These are phyloP conservation scores for Oegoconia quadripuncta DNA, from an alignment of 2,888 invertebrate species.

Conservation along the genomic window DNA sequence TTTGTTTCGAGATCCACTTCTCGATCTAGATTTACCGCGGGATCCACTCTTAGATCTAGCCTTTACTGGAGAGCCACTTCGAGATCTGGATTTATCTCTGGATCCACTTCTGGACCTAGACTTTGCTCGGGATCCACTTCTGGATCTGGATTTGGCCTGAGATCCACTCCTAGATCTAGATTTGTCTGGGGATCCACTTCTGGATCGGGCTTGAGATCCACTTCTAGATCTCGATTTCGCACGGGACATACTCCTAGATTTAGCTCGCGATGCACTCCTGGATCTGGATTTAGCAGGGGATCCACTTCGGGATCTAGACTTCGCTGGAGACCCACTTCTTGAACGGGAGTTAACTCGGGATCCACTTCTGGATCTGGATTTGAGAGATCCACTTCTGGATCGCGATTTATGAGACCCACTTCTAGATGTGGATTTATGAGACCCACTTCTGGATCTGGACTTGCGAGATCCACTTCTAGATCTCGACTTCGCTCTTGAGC, in stretches of 20 bases:
- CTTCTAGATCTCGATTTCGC: conserved; percentile 24
- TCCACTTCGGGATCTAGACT: conserved; percentile 24
- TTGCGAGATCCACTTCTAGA: conserved; percentile 15
- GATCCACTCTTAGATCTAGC: conserved; percentile 19
- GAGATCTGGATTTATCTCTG: conserved; percentile 8
- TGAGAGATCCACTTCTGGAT: no score
- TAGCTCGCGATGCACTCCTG: conserved; percentile 26
- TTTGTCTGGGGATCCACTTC: conserved; percentile 21
- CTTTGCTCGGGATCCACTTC: conserved; percentile 4
- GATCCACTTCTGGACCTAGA: conserved; percentile 7
- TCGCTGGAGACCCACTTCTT: conserved; percentile 24
- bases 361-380: conserved; percentile 23
- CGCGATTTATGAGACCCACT: conserved; percentile 30
- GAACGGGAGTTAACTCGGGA: conserved; percentile 29
- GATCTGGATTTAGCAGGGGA: conserved; percentile 23
- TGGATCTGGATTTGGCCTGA: conserved; percentile 16
- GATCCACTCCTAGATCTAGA: conserved; percentile 25
- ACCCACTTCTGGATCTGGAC: conserved; percentile 20
- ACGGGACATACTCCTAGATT: conserved; percentile 35
- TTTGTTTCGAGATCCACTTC: conserved; percentile 19
- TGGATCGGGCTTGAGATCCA: conserved; percentile 15
- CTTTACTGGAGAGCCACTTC: conserved; percentile 21
- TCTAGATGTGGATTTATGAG: conserved; percentile 26
- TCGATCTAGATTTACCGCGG: conserved; percentile 17
- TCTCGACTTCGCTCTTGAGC: conserved; percentile 21